Conservation (phyloP, 2,113 vertebrate genomes). For the Oncorhynchus nerka region DNA sequence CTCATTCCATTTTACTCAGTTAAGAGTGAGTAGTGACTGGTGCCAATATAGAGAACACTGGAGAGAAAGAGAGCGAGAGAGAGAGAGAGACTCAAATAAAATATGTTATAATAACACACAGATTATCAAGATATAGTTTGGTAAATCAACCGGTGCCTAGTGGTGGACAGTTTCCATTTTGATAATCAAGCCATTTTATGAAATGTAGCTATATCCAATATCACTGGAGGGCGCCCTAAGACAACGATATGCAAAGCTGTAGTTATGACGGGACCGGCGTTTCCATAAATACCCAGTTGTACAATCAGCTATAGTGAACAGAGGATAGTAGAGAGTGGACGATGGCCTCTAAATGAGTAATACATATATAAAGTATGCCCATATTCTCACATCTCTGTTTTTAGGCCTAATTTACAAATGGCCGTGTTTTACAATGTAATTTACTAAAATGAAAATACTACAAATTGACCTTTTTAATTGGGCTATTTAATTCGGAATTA, state of each 20-base stretch:
- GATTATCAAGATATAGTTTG: too few relatives aligned
- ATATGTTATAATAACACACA: background rate
- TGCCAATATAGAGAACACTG: conserved; percentile 56
- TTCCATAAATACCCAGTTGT: too few relatives aligned
- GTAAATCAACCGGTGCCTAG: too few relatives aligned
- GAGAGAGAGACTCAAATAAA: conserved; percentile 42
- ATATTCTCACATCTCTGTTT: too few relatives aligned
- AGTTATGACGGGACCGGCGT: background rate
- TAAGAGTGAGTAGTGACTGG: conserved; percentile 35
- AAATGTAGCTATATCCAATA: conserved; percentile 13
- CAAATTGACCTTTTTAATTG: too few relatives aligned
- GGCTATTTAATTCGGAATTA: background rate
- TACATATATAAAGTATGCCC: too few relatives aligned
- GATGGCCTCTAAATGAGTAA: too few relatives aligned
- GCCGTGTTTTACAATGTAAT: too few relatives aligned
- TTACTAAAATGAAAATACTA: too few relatives aligned
- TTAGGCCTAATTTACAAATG: too few relatives aligned
- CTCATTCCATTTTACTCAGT: conserved; percentile 72
- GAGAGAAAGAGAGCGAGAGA: conserved; percentile 56
- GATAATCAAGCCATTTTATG: conserved; percentile 16
- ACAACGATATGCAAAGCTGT: conserved; percentile 9
- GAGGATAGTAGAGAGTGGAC: too few relatives aligned
- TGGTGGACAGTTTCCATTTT: background rate
- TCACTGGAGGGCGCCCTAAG: conserved; percentile 45
- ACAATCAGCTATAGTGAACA: too few relatives aligned